Conservation (phyloP, 2,113 vertebrate species). For the Tretioscincus oriximinensis region DNA sequence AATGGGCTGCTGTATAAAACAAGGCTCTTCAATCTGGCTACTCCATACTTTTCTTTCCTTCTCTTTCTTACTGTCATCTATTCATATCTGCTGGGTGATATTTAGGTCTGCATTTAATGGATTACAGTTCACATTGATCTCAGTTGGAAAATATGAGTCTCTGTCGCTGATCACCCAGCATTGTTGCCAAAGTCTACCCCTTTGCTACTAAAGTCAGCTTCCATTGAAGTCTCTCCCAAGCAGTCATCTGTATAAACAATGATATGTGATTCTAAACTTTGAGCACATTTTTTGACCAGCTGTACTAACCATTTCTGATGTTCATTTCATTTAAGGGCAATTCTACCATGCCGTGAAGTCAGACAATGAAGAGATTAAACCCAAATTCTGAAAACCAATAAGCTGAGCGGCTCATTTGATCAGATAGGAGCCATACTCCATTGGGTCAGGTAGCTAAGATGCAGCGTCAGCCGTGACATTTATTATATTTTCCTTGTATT, state of each 20-base stretch:
- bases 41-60: conserved; percentile 50
- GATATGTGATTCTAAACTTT: conserved; percentile 88
- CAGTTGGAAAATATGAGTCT: conserved; percentile 73
- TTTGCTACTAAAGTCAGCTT: conserved; percentile 68
- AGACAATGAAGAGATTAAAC: conserved; percentile 64
- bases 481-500: conserved; percentile 27
- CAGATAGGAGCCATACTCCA: conserved; percentile 38
- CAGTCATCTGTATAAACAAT: conserved; percentile 93
- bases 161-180: conserved; percentile 69
- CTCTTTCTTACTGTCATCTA: conserved; percentile 55
- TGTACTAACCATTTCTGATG: conserved; percentile 83
- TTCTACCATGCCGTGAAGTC: conserved; percentile 61
- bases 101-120: conserved; percentile 66
- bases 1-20: conserved; percentile 67
- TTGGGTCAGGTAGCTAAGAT: conserved; percentile 34
- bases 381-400: conserved; percentile 50
- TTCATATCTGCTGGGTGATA: conserved; percentile 69
- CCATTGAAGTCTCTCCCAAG: conserved; percentile 85
- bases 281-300: conserved; percentile 85
- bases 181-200: conserved; percentile 69
- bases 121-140: conserved; percentile 71
- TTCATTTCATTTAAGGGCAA: conserved; percentile 65
- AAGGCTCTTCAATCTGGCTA: conserved; percentile 60
- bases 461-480: background rate
- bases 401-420: conserved; percentile 58